These are phyloP conservation scores for Cantharis rustica DNA, from an alignment of 2,888 invertebrate genomes.

Conservation along the genomic window DNA sequence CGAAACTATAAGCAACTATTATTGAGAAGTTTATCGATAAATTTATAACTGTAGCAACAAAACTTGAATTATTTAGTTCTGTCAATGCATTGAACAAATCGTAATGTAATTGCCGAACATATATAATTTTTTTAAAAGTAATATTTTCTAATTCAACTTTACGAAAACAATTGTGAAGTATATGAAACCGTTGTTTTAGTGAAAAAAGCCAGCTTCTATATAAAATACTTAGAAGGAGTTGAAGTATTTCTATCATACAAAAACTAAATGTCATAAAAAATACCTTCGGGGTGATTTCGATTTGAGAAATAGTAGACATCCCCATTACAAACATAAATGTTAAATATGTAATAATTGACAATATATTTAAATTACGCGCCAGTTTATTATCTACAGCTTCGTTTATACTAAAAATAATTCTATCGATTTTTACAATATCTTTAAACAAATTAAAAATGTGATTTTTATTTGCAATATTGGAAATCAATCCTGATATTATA, in stretches of 20 bases:
- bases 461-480: neutral
- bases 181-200: neutral
- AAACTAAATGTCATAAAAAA: neutral
- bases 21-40: neutral
- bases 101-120: neutral
- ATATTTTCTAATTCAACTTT: neutral
- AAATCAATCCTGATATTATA: neutral
- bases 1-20: neutral
- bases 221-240: neutral
- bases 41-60: neutral
- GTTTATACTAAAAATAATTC: neutral
- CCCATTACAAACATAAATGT: neutral
- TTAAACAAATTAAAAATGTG: neutral
- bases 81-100: neutral
- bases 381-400: neutral
- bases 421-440: neutral
- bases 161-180: neutral
- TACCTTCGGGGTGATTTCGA: neutral
- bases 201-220: neutral
- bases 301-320: neutral
- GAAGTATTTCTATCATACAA: neutral
- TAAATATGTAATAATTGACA: neutral
- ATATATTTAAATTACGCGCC: neutral
- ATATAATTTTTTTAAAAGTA: neutral
- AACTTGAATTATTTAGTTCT: neutral